These are phyloP conservation scores for Pogonocherus hispidulus DNA, from an alignment of 2,888 invertebrate genomes.

Conservation along the genomic window DNA sequence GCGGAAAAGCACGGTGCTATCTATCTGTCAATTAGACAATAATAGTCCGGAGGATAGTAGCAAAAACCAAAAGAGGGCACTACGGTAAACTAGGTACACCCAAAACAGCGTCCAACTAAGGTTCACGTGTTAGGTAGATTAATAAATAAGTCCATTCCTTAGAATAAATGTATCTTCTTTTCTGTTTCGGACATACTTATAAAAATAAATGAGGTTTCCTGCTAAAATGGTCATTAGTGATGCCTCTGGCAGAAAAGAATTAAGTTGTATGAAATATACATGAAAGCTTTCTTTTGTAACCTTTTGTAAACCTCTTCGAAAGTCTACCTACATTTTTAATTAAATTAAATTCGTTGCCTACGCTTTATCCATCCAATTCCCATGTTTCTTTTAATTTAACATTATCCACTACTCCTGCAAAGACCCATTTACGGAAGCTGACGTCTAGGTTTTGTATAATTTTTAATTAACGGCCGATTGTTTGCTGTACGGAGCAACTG, in stretches of 20 bases:
- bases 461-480: conserved; percentile 27
- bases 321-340: conserved; percentile 5
- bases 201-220: neutral
- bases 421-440: neutral
- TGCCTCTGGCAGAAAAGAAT: neutral
- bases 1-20: too few relatives aligned
- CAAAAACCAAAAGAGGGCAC: too few relatives aligned
- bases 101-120: too few relatives aligned
- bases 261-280: neutral
- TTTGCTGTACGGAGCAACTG: conserved; percentile 5
- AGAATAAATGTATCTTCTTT: too few relatives aligned
- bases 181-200: neutral
- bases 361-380: neutral
- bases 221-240: neutral
- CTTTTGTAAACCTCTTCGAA: neutral
- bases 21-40: too few relatives aligned
- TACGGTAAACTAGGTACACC: too few relatives aligned
- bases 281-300: neutral
- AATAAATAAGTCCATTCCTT: too few relatives aligned
- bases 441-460: conserved; percentile 12
- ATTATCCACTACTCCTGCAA: neutral
- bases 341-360: neutral
- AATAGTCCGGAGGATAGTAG: too few relatives aligned
- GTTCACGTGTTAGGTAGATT: too few relatives aligned
- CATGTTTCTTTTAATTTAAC: conserved; percentile 17